Base-by-base conservation (phyloP, 2,113 vertebrate species). In the Campylomormyrus numenius region DNA sequence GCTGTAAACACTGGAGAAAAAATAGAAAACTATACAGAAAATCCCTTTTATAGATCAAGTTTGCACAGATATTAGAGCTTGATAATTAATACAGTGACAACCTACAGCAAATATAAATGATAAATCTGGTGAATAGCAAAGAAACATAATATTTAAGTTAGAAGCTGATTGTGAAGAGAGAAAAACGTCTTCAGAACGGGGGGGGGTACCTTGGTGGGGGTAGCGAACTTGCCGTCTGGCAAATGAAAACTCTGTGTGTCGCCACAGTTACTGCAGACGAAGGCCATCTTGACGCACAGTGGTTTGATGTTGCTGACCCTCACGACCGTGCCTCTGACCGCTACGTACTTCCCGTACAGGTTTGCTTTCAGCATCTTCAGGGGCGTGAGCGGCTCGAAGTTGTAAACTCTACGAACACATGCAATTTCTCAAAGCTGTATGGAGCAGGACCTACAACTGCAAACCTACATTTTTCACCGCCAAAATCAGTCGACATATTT, bases 221-320 rank as follows among this genome's bases (percentile, higher is more conserved):
- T 94, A 0, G 92, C 95, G 3, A 97, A 99, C 89, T 98, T 98
- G 4, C 98, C 98, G 80, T 98, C 97, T 83, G 97, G 96, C 77
- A 99, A 94, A 52, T 96, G 93, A 50, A 98, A 89, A 0, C 96
- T 94, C 92, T 97, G 97, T 27, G 95, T 90, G 42, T 96, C 94
- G 8, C 96, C 96, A 93, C 98, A 98, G 2, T 94, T 89, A 56
- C 94, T 94, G 91, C 98, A 99, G 17, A 92, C 92, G 90, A 99
- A 99, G 24, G 98, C 98, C 94, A 99, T 95, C 92, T 96, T 96
- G 62, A 95, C 97, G 90, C 98, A 99, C 19, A 97, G 94, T 10
- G 98, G 98, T 66, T 97, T 98, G 89, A 99, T 98, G 62, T 97
- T 99, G 93, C 98, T 97, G 84, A 99, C 98, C 39, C 98, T 95